Evolutionary conservation across 2,797 vertebrate species (phyloP), one percentile per base, ranked within the genome.

Genomic region (Arrhamphus sclerolepis): DNA sequence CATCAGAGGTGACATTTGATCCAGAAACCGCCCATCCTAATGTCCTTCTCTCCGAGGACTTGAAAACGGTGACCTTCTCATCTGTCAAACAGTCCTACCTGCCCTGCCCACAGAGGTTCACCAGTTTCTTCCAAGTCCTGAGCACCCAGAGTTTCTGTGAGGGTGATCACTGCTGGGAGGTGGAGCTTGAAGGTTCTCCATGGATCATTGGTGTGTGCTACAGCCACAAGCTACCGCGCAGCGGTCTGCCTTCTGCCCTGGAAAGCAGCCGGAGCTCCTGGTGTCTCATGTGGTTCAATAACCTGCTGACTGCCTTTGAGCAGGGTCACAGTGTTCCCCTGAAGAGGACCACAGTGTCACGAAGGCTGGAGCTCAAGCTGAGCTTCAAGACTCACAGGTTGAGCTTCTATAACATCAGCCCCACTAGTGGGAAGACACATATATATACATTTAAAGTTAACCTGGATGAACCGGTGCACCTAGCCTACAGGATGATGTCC

Each of bases 231-330:
- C 53, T 91, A 1, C 46, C 72, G 0, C 88, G 91, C 1, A 85
- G 64, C 1, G 91, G 92, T 6, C 38, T 91, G 52, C 73, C 85
- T 1, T 93, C 92, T 0, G 92, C 91, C 9, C 72, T 93, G 58
- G 92, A 93, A 66, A 91, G 91, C 84, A 90, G 84, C 72, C 69
- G 40, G 6, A 80, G 62, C 56, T 90, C 90, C 62, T 93, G 92
- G 91, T 91, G 90, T 57, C 85, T 93, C 54, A 92, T 93, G 92
- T 93, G 92, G 91, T 89, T 77, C 42, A 85, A 92, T 40, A 93
- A 92, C 66, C 62, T 85, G 31, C 87, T 94, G 24, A 89, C 89
- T 2, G 90, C 90, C 24, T 93, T 89, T 6, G 88, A 91, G 62
- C 84, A 73, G 66, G 60, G 89, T 44, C 84, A 75, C 5, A 43